Percentiles rank a stretch among this genome's conserved stretches.
phyloP scores from a whole-genome alignment of 2,797 vertebrate species.

The Pseudomugil gertrudae region DNA sequence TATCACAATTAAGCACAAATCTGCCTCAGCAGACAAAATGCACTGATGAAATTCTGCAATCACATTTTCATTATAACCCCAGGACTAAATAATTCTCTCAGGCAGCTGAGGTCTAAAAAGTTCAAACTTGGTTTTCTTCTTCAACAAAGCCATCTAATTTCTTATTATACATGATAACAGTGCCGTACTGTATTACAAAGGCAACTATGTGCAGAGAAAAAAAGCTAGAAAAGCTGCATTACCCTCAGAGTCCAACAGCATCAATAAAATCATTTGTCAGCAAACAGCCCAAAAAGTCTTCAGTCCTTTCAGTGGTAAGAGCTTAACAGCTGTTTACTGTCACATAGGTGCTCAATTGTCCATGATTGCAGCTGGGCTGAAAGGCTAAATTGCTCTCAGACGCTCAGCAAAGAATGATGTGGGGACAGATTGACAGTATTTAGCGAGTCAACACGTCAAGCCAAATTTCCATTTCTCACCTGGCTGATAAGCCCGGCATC shows the following conservation, averaged over 20 bases:
- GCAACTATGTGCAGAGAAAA: conserved; percentile 20
- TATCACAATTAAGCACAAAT: not conserved
- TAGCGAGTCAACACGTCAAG: conserved; percentile 63
- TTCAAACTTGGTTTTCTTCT: conserved; percentile 26
- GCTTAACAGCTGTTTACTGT: conserved; percentile 54
- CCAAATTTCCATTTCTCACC: conserved; percentile 68
- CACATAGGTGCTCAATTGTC: conserved; percentile 53
- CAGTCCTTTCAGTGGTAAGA: conserved; percentile 47
- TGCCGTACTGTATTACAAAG: conserved; percentile 20
- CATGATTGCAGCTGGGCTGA: conserved; percentile 22
- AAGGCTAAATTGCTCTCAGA: conserved; percentile 33
- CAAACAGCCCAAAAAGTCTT: conserved; percentile 37
- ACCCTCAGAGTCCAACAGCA: conserved; percentile 15
- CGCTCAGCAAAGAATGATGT: conserved; percentile 48
- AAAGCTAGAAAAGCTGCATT: conserved; percentile 23
- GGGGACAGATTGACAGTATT: conserved; percentile 51
- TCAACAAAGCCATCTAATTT: conserved; percentile 42
- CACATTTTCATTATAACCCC: not conserved
- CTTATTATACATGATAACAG: conserved; percentile 26
- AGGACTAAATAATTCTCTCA: not conserved
- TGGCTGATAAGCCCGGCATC: conserved; percentile 42
- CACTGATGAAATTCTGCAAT: not conserved
- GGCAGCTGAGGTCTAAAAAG: conserved; percentile 18
- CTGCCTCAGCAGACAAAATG: not conserved
- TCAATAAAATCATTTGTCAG: conserved; percentile 29